Evolutionary conservation across 2,113 vertebrate species (phyloP), one percentile per base, ranked within the genome.

Genomic region (Myxocyprinus asiaticus): DNA sequence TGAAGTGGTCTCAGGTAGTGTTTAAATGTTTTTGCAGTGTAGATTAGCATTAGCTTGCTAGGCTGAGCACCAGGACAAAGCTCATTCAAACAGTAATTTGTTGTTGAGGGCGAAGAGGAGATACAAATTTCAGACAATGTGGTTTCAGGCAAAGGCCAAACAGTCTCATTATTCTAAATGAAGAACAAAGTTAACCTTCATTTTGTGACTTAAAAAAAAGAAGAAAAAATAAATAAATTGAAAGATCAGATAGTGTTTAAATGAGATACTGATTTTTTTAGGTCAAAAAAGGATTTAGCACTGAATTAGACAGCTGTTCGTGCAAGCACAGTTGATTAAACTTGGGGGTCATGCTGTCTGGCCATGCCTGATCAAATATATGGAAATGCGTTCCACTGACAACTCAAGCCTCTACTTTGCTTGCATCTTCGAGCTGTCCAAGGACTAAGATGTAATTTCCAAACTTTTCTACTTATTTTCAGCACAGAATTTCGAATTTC

Each of bases 281-380:
- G 63, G 78, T 80, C 78, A 75, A 47, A 58, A 33, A 22, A 67
- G 70, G 17, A 67, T 67, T 61, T 47, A 62, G 50, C 70, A 48
- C 62, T 62, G 51, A 67, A 73, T 67, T 75, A 71, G 45, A 74
- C 4, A 6, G 15, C 8, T 15, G 47, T 44, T 51, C 42, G 45
- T 48, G 4, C 10, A 45, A 44, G 55, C 45, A 7, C 12, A 44
- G 22, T 67, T 62, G 58, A 75, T 76, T 50, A 81, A 68, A 75
- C 9, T 9, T 53, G 10, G 9, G 61, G 61, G 74, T 53, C 64
- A 45, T 48, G 50, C 64, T 67, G n/a, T 80, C 71, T 51, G 64
- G 43, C 70, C 79, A 15, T 75, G 79, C 45, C 56, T 59, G 66
- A 76, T 81, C 45, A 50, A 75, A 75, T 68, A 76, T 81, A 76